Evolutionary conservation across 2,888 invertebrate species (phyloP), one percentile per base, ranked within the genome.

Genomic region (Odontothrips loti): DNA sequence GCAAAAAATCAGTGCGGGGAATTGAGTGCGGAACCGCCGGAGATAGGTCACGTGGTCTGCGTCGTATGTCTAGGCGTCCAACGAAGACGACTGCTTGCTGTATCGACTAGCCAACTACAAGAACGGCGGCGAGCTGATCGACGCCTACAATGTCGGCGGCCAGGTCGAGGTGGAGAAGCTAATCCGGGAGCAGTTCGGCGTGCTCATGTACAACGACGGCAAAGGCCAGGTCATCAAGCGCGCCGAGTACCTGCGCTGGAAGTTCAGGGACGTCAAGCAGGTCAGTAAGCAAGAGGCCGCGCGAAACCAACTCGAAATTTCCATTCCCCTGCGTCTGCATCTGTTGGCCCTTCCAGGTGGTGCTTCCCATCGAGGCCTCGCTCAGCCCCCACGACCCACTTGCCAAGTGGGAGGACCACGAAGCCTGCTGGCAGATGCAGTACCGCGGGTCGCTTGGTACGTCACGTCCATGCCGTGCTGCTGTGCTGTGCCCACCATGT

Each of bases 361-460:
- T 93, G n/a, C 89, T 96, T 81, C 96, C 96, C 9, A 95, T 96
- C 82, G 96, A 96, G 87, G 95, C 95, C 0, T 95, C 94, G 0
- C 88, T 96, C 0, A 94, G 95, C 43, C 91, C 93, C 0, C 94
- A 95, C 86, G 96, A 97, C 87, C 96, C 96, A 0, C 89, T 96
- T 43, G 94, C 94, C 0, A 94, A 95, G 86, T 96, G 96, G 96
- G 90, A 90, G 83, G 96, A 96, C 86, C 96, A 97, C 88, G 94
- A 95, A 84, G 97, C 97, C 0, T 98, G 98, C 87, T 99, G 99
- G 99, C 96, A 97, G 87, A 95, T 99, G 94, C 95, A 96, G 85
- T 96, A 96, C 86, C 91, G 99, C 17, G 99, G 99, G 0, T 96
- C 97, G 0, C 89, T 99, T 0, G 99, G 99, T 75, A 27, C n/a